A percentile compares a stretch with the other conserved stretches of the same genome.
These are phyloP conservation scores for Rhinogobius similis DNA, from an alignment of 2,113 vertebrate genomes.

Conservation along the genomic window DNA sequence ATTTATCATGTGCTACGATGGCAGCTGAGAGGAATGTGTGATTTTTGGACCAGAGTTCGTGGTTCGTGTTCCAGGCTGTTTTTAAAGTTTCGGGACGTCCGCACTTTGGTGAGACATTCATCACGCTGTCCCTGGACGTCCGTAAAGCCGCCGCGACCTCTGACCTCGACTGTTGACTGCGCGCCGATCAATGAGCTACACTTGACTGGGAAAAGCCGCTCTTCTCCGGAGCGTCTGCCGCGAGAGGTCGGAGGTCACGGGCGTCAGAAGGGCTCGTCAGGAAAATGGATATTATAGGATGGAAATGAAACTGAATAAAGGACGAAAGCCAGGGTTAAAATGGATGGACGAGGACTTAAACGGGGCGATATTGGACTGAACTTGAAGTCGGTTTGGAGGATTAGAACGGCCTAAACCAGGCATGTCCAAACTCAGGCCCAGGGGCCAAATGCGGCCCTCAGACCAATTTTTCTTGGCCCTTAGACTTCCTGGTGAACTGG, in stretches of 20 bases:
- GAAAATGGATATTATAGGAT: not conserved
- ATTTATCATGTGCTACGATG: not conserved
- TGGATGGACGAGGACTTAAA: not conserved
- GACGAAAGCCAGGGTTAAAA: not conserved
- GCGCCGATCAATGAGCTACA: not conserved
- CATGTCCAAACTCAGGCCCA: no score
- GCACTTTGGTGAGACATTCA: constrained; percentile 13
- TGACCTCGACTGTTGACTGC: constrained; percentile 14
- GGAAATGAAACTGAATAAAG: constrained; percentile 2
- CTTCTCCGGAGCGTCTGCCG: not conserved
- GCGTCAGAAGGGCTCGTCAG: constrained; percentile 1
- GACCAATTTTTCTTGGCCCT: no score
- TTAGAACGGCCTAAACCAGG: no score
- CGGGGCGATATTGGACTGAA: no score
- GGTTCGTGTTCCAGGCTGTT: not conserved
- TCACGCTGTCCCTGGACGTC: not conserved
- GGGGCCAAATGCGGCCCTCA: no score
- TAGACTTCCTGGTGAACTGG: no score
- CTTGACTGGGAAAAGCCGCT: constrained; percentile 8
- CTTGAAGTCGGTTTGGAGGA: no score
- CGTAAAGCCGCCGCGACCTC: not conserved
- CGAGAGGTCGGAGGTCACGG: constrained; percentile 1
- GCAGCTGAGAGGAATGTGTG: not conserved
- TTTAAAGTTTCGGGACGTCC: constrained; percentile 4
- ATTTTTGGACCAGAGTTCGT: not conserved